Percentiles rank a stretch among this genome's conserved stretches.
Conservation (phyloP, 2,113 vertebrate species). For the Acanthochromis polyacanthus region DNA sequence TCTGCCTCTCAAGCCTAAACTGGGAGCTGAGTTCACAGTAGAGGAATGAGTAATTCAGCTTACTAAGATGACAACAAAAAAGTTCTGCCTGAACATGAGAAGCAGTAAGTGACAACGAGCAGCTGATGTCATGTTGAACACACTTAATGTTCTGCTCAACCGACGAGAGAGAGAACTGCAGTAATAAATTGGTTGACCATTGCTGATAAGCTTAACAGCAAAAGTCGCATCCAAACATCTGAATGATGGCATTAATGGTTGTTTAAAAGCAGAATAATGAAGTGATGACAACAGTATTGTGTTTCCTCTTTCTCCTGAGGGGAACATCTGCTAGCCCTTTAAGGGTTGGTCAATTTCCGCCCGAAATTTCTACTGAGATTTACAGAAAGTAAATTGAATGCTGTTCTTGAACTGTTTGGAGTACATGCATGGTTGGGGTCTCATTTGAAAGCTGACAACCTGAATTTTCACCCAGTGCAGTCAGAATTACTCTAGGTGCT, state of each 20-base stretch:
- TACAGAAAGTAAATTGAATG: too few relatives aligned
- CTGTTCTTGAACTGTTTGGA: too few relatives aligned
- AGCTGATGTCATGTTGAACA: slow-evolving; percentile 58
- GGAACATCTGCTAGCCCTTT: slow-evolving; percentile 45
- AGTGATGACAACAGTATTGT: slow-evolving; percentile 43
- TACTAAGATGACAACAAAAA: slow-evolving; percentile 39
- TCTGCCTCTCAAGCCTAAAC: too few relatives aligned
- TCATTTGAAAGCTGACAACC: too few relatives aligned
- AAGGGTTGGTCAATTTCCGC: too few relatives aligned
- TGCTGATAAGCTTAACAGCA: slow-evolving; percentile 71
- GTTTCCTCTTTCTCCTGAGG: slow-evolving; percentile 56
- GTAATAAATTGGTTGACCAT: slow-evolving; percentile 63
- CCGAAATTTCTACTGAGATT: too few relatives aligned
- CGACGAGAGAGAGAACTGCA: slow-evolving; percentile 50
- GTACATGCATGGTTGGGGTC: too few relatives aligned
- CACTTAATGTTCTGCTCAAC: slow-evolving; percentile 54
- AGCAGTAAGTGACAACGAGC: slow-evolving; percentile 52
- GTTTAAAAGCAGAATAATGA: slow-evolving; percentile 66
- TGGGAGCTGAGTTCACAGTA: too few relatives aligned
- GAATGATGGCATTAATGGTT: slow-evolving; percentile 65
- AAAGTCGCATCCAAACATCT: slow-evolving; percentile 62
- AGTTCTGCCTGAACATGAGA: slow-evolving; percentile 40
- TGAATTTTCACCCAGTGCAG: too few relatives aligned
- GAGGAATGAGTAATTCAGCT: neutral
- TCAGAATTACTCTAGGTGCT: too few relatives aligned